phyloP scores from a whole-genome alignment of 2,888 invertebrate genomes.

The Drosophila nigritarsus region DNA sequence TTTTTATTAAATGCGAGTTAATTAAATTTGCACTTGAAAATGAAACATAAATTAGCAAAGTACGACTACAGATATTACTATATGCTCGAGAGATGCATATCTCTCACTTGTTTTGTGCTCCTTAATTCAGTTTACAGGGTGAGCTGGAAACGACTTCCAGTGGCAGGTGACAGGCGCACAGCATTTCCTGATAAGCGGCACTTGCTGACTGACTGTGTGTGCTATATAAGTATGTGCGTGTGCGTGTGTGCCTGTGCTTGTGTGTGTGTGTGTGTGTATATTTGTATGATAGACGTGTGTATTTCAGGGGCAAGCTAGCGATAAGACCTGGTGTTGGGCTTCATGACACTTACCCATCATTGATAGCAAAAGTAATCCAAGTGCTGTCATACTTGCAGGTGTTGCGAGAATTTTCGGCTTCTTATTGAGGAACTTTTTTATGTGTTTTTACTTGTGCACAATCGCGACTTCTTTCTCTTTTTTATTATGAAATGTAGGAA shows the following conservation, averaged over 20 bases:
- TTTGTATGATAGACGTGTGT: neutral
- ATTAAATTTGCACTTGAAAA: conserved; percentile 64
- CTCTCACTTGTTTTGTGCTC: neutral
- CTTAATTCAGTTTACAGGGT: conserved; percentile 25
- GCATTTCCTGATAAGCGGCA: conserved; percentile 45
- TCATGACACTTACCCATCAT: conserved; percentile 79
- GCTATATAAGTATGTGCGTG: neutral
- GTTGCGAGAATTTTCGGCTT: conserved; percentile 29
- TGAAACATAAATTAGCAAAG: conserved; percentile 38
- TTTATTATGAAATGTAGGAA: conserved; percentile 21
- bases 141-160: conserved; percentile 38
- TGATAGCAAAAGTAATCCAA: conserved; percentile 81
- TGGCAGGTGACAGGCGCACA: conserved; percentile 58
- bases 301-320: conserved; percentile 51
- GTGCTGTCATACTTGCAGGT: conserved; percentile 63
- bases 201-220: neutral
- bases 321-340: conserved; percentile 35
- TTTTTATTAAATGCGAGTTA: conserved; percentile 66
- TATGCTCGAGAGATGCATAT: conserved; percentile 18
- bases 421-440: conserved; percentile 56
- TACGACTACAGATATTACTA: conserved; percentile 22
- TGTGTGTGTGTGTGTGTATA: conserved; percentile 1
- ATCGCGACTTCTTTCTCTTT: conserved; percentile 5
- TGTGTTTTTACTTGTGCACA: conserved; percentile 5
- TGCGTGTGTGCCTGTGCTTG: neutral